Evolutionary conservation across 2,888 invertebrate genomes (phyloP).

Genomic region (Leucozona laternaria): DNA sequence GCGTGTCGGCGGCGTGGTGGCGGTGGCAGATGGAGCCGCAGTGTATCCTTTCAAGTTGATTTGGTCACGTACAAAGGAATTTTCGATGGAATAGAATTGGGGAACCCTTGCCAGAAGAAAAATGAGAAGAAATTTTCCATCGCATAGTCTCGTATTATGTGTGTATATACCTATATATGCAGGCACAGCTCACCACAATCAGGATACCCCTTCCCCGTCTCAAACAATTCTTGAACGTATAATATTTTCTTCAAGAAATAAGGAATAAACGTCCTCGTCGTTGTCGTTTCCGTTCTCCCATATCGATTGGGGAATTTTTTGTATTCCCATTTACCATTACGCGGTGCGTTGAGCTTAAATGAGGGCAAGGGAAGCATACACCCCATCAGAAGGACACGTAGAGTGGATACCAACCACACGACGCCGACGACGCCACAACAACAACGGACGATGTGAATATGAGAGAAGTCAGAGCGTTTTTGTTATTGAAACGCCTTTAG

Average conservation of each 20-base stretch:
- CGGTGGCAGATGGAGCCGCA: slow-evolving; percentile 17
- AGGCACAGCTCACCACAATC: slow-evolving; percentile 19
- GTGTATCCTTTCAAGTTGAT: slow-evolving; percentile 83
- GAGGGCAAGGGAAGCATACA: slow-evolving; percentile 59
- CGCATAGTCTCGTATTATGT: slow-evolving; percentile 39
- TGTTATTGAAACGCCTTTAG: slow-evolving; percentile 74
- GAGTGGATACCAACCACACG: slow-evolving; percentile 12
- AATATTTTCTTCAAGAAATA: slow-evolving; percentile 68
- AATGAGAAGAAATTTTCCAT: slow-evolving; percentile 48
- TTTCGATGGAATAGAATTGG: slow-evolving; percentile 63
- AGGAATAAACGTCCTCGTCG: slow-evolving; percentile 70
- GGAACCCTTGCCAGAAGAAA: slow-evolving; percentile 54
- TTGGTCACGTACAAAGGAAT: slow-evolving; percentile 83
- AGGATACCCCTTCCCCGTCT: not conserved
- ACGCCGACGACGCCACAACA: not conserved
- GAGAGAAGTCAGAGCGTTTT: slow-evolving; percentile 53
- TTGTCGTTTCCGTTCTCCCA: slow-evolving; percentile 43
- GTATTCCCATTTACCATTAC: slow-evolving; percentile 69
- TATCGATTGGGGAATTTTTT: slow-evolving; percentile 73
- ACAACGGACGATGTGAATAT: slow-evolving; percentile 2
- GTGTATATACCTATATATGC: slow-evolving; percentile 14
- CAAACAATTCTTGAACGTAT: slow-evolving; percentile 59
- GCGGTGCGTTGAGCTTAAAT: slow-evolving; percentile 69
- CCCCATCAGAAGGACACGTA: slow-evolving; percentile 41
- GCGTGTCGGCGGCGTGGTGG: not conserved